These are phyloP conservation scores for Gavialis gangeticus DNA, from an alignment of 2,113 vertebrate genomes.

Conservation along the genomic window DNA sequence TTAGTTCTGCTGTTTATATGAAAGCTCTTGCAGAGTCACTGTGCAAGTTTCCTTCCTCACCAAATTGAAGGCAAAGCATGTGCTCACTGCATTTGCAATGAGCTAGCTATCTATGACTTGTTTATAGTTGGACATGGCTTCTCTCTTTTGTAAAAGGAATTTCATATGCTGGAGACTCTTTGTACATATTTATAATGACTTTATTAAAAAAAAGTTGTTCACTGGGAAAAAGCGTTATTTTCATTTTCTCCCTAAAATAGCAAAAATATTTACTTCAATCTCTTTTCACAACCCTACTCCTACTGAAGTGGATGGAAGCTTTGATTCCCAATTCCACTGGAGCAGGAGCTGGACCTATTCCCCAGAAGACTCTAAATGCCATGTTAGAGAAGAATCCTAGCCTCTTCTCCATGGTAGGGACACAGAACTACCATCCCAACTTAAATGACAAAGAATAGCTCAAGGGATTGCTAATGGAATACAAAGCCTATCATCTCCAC, in stretches of 20 bases:
- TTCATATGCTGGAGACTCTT: slow-evolving; percentile 83
- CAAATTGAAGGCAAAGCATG: slow-evolving; percentile 25
- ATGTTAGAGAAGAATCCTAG: neutral
- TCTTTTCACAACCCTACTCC: neutral
- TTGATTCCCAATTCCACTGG: neutral
- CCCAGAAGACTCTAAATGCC: neutral
- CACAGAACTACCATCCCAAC: fast-evolving
- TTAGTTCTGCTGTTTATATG: neutral
- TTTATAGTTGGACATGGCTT: slow-evolving; percentile 54
- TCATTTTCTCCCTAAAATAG: neutral
- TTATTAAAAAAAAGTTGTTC: slow-evolving; percentile 82
- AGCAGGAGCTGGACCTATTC: neutral
- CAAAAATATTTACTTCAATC: neutral
- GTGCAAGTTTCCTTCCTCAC: slow-evolving; percentile 57
- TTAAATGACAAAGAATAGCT: fast-evolving
- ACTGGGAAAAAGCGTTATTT: slow-evolving; percentile 8
- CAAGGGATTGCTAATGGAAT: neutral
- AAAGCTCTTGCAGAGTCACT: slow-evolving; percentile 24
- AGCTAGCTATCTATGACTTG: neutral
- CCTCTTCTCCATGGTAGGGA: neutral
- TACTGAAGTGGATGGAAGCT: neutral
- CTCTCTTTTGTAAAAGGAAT: slow-evolving; percentile 84
- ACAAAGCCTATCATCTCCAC: neutral
- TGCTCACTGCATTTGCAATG: neutral
- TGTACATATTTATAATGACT: slow-evolving; percentile 87